These are phyloP conservation scores for Mus spretus DNA, from an alignment of 2,797 vertebrate species.

Conservation along the genomic window DNA sequence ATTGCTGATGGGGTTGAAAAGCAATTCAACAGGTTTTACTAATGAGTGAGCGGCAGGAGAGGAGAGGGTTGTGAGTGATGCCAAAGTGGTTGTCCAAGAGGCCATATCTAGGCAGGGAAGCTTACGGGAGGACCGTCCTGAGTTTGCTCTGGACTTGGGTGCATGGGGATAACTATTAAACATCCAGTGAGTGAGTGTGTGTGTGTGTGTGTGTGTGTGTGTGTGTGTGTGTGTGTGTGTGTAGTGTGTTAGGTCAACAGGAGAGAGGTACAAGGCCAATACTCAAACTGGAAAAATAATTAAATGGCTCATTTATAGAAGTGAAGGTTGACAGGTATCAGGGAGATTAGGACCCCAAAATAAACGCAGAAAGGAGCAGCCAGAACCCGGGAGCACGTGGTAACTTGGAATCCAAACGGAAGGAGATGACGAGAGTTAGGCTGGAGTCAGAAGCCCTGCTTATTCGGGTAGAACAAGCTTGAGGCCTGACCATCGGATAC, in stretches of 20 bases:
- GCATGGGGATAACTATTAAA: background rate
- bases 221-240: no score
- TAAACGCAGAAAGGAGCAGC: background rate
- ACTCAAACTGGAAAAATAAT: background rate
- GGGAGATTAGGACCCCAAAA: background rate
- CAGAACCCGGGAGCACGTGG: background rate
- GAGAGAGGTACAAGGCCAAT: background rate
- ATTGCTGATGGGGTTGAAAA: background rate
- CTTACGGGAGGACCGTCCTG: background rate
- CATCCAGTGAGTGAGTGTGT: background rate
- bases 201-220: no score
- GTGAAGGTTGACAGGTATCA: background rate
- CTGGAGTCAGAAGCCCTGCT: background rate
- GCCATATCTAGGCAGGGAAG: background rate
- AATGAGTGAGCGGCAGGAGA: background rate
- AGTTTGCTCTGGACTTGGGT: background rate
- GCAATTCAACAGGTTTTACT: background rate
- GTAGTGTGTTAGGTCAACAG: background rate
- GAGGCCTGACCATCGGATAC: background rate
- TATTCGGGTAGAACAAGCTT: background rate
- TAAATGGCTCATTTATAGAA: background rate
- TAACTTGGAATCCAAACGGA: background rate
- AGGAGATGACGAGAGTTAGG: background rate
- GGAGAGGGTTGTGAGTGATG: background rate
- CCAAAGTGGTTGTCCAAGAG: background rate